Conservation (phyloP, 2,797 vertebrate genomes). For the Podarcis siculus region DNA sequence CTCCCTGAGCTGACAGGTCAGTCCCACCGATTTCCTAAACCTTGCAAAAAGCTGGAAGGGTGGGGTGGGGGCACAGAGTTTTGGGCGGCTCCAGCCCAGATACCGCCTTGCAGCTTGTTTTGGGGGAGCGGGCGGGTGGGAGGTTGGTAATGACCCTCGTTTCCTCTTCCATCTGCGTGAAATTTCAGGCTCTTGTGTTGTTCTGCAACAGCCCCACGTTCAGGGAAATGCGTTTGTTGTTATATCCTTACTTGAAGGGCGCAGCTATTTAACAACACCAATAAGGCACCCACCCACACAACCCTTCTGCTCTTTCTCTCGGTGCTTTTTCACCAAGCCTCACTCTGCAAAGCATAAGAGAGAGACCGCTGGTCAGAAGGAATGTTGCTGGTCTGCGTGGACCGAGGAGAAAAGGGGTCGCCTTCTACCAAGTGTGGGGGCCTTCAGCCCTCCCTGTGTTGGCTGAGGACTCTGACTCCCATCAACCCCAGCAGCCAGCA, state of each 20-base stretch:
- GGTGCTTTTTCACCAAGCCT: neutral
- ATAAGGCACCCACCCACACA: neutral
- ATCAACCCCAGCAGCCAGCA: neutral
- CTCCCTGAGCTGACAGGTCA: constrained; percentile 99
- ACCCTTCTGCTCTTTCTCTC: too few relatives aligned
- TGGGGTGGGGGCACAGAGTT: constrained; percentile 54
- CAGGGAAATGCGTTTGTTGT: neutral
- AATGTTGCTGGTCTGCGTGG: neutral
- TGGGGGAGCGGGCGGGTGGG: neutral
- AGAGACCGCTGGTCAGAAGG: too few relatives aligned
- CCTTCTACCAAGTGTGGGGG: too few relatives aligned
- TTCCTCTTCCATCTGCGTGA: constrained; percentile 43
- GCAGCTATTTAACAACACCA: too few relatives aligned
- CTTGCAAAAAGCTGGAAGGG: constrained; percentile 80
- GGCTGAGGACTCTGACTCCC: neutral
- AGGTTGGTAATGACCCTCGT: constrained; percentile 49
- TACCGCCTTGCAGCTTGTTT: constrained; percentile 45
- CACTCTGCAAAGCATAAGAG: too few relatives aligned
- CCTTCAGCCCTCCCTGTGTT: neutral
- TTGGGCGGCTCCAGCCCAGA: constrained; percentile 56
- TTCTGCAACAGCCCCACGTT: neutral
- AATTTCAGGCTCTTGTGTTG: constrained; percentile 33
- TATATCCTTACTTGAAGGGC: neutral
- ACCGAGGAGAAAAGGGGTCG: too few relatives aligned
- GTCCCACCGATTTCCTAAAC: constrained; percentile 85